A percentile compares a stretch with the other conserved stretches of the same genome.
phyloP scores from a whole-genome alignment of 2,113 vertebrate genomes.

The Bothrops jararaca region DNA sequence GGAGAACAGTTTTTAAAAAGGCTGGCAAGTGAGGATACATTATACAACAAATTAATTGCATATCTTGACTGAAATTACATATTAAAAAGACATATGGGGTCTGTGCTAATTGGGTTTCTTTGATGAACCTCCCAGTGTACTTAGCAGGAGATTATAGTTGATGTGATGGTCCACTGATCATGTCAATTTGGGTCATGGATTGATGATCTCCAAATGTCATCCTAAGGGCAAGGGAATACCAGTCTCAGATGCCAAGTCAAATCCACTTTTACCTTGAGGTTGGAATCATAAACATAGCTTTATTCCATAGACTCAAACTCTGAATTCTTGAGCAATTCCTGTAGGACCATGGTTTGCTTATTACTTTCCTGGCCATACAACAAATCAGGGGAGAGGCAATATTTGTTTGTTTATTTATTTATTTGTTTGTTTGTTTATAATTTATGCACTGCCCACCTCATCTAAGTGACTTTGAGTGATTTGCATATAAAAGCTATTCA shows the following conservation, averaged over 20 bases:
- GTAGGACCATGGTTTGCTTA: not conserved
- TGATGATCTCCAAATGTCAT: not conserved
- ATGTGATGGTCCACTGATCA: not conserved
- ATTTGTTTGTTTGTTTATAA: not conserved
- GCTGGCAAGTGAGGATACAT: not conserved
- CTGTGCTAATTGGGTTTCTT: not conserved
- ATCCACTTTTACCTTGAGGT: not conserved
- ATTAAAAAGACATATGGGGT: not conserved
- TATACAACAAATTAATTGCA: constrained; percentile 17
- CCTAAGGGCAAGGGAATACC: not conserved
- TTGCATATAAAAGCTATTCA: not conserved
- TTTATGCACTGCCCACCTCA: not conserved
- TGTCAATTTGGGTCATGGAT: not conserved
- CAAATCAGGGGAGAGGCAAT: not conserved
- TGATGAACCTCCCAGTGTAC: not conserved
- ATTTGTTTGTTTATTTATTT: not conserved
- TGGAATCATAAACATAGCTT: not conserved
- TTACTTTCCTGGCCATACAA: not conserved
- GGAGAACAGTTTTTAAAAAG: constrained; percentile 7
- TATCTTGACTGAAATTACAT: not conserved
- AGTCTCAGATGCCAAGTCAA: not conserved
- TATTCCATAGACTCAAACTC: not conserved
- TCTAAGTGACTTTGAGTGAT: not conserved
- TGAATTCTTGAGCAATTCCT: not conserved
- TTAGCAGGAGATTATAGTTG: not conserved